Evolutionary conservation across 2,797 vertebrate genomes (phyloP), one percentile per base, ranked within the genome.

Genomic region (Acipenser ruthenus): DNA sequence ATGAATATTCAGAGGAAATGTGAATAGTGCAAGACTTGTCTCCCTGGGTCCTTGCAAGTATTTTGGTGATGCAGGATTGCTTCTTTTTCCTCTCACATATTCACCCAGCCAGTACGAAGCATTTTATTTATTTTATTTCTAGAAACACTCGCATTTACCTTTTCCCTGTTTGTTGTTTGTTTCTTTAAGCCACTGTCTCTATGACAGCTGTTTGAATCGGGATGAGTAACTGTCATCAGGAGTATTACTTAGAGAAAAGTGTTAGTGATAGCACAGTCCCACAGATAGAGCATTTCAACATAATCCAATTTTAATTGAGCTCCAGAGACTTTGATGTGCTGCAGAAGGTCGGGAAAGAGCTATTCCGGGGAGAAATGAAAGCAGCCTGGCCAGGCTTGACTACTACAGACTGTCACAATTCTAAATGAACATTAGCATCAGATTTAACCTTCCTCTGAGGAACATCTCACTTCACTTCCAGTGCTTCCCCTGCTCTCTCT

Each of bases 221-320:
- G 93, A 90, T 92, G 93, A 91, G 86, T 91, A 94, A 90, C 91
- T 96, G 94, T 95, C 94, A 96, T 88, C 89, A 83, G 84, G 90
- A 91, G 89, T 91, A 91, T 94, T 91, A 90, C 87, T 73, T 85
- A 86, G 90, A 91, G 90, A 88, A 88, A 92, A 94, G 91, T 89
- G 89, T 86, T 90, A 88, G 84, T 84, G 86, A 90, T 86, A 88
- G 80, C 89, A 80, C 81, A 81, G 81, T 86, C 85, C 84, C 83
- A 82, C 80, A 86, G 87, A 92, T 91, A 88, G 91, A 91, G 88
- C 88, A 91, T 94, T 92, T 95, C 89, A 90, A 88, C 93, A 91
- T 98, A 97, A 97, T 99, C 93, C 96, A 93, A 91, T 95, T 97
- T 96, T 99, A 99, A 99, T 99, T 99, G 94, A 95, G 92, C 96